Evolutionary conservation across 2,888 invertebrate species (phyloP), one percentile per base, ranked within the genome.

Genomic region (Keiferia lycopersicella): DNA sequence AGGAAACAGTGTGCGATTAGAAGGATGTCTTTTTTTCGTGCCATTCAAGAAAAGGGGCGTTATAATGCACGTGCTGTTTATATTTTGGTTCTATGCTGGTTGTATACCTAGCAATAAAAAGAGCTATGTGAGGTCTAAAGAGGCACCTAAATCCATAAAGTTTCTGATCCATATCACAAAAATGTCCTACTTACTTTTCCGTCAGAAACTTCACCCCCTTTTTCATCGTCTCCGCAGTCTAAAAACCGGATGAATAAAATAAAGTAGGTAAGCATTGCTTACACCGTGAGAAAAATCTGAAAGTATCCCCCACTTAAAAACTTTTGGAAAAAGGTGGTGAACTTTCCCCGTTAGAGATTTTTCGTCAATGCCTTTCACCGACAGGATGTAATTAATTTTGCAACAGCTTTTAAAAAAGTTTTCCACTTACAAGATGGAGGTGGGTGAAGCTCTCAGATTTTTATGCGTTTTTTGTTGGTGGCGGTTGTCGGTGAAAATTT

Each of bases 361-460:
- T 67, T 67, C 67, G 63, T 67, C 62, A 57, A 65, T 64, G 60
- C 64, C 45, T 58, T 18, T 45, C 59, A 45, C 60, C 48, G 51
- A 62, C 64, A 45, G 50, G 39, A 62, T 63, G 61, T 67, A 67
- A 67, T 67, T 67, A 67, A 67, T 66, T 64, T 67, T 67, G 63
- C 64, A 67, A 66, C 63, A 64, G 53, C 63, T 50, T 63, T 66
- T 58, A 62, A 63, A 48, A 61, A 61, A 60, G 20, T 56, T 30
- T 30, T 26, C 30, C 50, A 26, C 30, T 30, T 53, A 53, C 53
- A 53, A 18, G 26, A 26, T 30, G 56, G 22, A 30, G 30, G 56
- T 26, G 20, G 20, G 50, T 50, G n/a, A 50, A 20, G 10, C 12
- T 18, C 20, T 2, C 50, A 50, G 50, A 18, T 50, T 50, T 50